Conservation (phyloP, 2,113 vertebrate species). For the Eira barbara region DNA sequence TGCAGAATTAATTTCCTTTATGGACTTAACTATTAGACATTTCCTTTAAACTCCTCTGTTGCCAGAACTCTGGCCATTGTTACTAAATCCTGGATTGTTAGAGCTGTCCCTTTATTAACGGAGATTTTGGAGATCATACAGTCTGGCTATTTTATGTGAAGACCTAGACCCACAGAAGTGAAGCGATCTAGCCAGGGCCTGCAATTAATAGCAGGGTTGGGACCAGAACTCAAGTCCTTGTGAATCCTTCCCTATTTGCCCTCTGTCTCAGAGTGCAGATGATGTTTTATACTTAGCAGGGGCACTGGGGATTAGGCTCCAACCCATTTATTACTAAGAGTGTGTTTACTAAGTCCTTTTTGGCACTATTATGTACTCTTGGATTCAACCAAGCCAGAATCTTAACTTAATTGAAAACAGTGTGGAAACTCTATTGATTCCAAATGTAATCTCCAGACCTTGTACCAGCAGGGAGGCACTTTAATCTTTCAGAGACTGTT, state of each 20-base stretch:
- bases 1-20: slow-evolving; percentile 24
- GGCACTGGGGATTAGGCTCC: background rate
- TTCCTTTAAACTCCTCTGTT: background rate
- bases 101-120: background rate
- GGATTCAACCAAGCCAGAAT: slow-evolving; percentile 16
- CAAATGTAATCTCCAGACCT: background rate
- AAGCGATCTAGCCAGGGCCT: background rate
- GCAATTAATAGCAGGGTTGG: background rate
- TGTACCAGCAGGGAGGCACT: background rate
- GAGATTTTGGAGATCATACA: background rate
- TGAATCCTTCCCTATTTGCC: background rate
- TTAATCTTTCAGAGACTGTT: slow-evolving; percentile 23
- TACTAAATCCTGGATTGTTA: background rate
- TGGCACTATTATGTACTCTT: background rate
- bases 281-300: background rate
- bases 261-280: background rate
- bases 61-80: background rate
- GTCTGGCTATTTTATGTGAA: background rate
- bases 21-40: background rate
- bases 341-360: slow-evolving; percentile 7
- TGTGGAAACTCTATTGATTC: slow-evolving; percentile 19
- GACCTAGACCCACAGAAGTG: background rate
- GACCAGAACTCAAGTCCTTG: background rate
- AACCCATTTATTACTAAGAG: background rate
- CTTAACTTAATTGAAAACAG: slow-evolving; percentile 39